Percentiles rank a stretch among this genome's conserved stretches.
Evolutionary conservation across 2,797 vertebrate species (phyloP).

Genomic region (Notamacropus eugenii): DNA sequence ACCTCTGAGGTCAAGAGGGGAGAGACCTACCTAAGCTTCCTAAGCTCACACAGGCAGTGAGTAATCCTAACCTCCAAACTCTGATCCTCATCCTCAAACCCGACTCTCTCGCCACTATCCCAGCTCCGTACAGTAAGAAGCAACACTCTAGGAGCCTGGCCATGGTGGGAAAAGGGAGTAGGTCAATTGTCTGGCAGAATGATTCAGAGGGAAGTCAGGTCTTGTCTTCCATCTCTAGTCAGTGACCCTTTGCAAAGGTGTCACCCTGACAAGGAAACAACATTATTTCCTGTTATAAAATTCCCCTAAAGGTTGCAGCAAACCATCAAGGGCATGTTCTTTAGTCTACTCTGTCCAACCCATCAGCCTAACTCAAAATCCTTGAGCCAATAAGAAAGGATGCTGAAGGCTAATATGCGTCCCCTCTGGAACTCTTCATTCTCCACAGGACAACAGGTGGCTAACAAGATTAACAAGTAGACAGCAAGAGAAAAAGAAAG

Average conservation of each 20-base stretch:
- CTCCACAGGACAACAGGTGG: background rate
- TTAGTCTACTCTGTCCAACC: background rate
- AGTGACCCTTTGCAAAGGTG: background rate
- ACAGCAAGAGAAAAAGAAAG: background rate
- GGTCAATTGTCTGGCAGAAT: background rate
- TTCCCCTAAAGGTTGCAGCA: background rate
- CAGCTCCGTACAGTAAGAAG: background rate
- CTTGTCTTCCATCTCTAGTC: background rate
- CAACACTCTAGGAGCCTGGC: background rate
- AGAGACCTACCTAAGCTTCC: background rate
- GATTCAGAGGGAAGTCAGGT: background rate
- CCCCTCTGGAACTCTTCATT: background rate
- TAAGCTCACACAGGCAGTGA: background rate
- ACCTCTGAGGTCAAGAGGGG: background rate
- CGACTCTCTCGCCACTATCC: background rate
- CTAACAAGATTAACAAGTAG: background rate
- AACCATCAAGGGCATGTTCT: background rate
- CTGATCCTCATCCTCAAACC: background rate
- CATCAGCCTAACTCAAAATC: slow-evolving; percentile 24
- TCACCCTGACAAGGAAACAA: background rate
- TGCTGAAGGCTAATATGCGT: background rate
- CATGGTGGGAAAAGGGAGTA: background rate
- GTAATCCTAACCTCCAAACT: background rate
- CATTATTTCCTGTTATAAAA: background rate
- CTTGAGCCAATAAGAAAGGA: background rate